These are phyloP conservation scores for Melinopterus prodromus DNA, from an alignment of 2,888 invertebrate species.

Conservation along the genomic window DNA sequence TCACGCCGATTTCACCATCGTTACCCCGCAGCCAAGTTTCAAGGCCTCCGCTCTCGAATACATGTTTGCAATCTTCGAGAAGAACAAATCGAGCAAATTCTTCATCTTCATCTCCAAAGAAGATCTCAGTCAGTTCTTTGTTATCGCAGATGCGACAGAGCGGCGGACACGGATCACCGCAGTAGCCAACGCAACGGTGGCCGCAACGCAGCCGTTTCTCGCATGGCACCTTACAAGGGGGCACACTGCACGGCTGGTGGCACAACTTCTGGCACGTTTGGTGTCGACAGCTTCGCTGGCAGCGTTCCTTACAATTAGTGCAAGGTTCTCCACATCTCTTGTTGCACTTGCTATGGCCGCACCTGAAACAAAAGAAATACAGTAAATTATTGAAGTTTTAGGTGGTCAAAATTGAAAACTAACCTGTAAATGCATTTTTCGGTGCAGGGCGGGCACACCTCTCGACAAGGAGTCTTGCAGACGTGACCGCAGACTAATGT, in stretches of 20 bases:
- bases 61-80: slow-evolving; percentile 65
- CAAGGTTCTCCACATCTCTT: slow-evolving; percentile 60
- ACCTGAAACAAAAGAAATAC: slow-evolving; percentile 47
- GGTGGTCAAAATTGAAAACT: not conserved
- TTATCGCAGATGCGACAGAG: slow-evolving; percentile 67
- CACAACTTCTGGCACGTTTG: slow-evolving; percentile 62
- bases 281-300: slow-evolving; percentile 61
- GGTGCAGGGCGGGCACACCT: slow-evolving; percentile 58
- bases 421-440: slow-evolving; percentile 25
- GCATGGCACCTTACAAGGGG: slow-evolving; percentile 62
- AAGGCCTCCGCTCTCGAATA: slow-evolving; percentile 62
- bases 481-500: slow-evolving; percentile 70
- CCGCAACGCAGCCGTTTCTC: slow-evolving; percentile 60
- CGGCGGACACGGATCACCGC: slow-evolving; percentile 74
- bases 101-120: slow-evolving; percentile 64
- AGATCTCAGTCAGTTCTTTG: slow-evolving; percentile 59
- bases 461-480: slow-evolving; percentile 66
- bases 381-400: not conserved
- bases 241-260: slow-evolving; percentile 60
- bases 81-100: slow-evolving; percentile 65
- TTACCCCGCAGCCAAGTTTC: slow-evolving; percentile 55
- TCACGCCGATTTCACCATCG: slow-evolving; percentile 50
- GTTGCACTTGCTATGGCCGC: slow-evolving; percentile 64
- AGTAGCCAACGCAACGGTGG: slow-evolving; percentile 74
- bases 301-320: slow-evolving; percentile 54